Percentiles rank a stretch among this genome's conserved stretches.
These are phyloP conservation scores for human (Homo sapiens) DNA, from an alignment of 2,113 vertebrate species.

Conservation along the genomic window DNA sequence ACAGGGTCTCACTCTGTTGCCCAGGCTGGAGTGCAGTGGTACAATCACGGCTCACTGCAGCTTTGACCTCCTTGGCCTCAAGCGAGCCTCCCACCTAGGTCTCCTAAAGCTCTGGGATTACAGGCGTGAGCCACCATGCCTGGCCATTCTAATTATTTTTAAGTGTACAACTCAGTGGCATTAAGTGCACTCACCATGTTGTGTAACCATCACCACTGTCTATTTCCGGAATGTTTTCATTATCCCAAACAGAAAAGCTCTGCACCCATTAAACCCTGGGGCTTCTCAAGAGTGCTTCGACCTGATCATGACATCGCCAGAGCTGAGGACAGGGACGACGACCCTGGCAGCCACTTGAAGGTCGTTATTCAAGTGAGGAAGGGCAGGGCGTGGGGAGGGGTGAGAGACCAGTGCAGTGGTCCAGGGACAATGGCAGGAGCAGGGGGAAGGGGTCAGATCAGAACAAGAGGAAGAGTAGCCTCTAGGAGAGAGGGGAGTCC, in stretches of 20 bases:
- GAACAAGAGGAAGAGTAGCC: background rate
- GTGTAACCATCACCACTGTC: background rate
- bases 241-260: conserved; percentile 15
- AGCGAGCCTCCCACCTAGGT: too few species aligned
- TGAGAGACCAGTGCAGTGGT: background rate
- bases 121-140: too few species aligned
- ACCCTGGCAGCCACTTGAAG: background rate
- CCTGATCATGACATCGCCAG: background rate
- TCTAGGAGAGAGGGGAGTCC: background rate
- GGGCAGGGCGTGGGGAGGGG: background rate
- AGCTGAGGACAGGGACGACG: background rate
- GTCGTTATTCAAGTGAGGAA: background rate
- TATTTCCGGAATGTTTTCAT: conserved; percentile 41
- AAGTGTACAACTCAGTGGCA: background rate
- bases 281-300: background rate
- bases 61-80: too few species aligned
- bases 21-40: too few species aligned
- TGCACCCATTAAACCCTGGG: background rate
- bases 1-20: too few species aligned
- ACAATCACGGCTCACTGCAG: too few species aligned
- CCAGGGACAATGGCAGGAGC: background rate
- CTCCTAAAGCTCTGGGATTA: too few species aligned
- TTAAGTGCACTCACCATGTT: background rate
- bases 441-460: background rate
- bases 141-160: background rate